phyloP scores from a whole-genome alignment of 2,888 invertebrate species.

The Drosophila kambysellisi region DNA sequence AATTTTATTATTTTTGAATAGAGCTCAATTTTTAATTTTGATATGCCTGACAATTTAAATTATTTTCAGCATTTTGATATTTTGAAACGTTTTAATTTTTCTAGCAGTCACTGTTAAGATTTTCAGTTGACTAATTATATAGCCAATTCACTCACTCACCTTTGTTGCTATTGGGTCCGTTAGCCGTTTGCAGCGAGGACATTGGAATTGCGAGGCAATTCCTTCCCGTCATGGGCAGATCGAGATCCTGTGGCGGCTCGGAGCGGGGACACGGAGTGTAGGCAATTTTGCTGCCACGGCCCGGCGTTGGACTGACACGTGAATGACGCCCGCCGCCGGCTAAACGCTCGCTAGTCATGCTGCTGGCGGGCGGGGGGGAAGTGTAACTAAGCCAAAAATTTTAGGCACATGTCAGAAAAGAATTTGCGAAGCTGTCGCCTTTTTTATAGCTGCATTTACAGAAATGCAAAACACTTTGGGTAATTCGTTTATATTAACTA shows the following conservation, averaged over 20 bases:
- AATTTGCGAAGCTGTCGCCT: conserved; percentile 12
- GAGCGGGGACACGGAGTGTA: conserved; percentile 85
- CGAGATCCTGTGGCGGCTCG: conserved; percentile 84
- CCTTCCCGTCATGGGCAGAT: conserved; percentile 66
- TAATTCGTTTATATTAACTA: conserved; percentile 17
- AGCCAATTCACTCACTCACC: conserved; percentile 60
- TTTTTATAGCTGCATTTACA: conserved; percentile 27
- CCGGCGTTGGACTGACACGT: conserved; percentile 85
- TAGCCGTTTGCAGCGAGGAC: conserved; percentile 84
- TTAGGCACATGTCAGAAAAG: conserved; percentile 14
- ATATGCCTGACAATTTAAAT: not conserved
- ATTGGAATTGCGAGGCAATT: conserved; percentile 85
- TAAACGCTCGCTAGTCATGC: conserved; percentile 73
- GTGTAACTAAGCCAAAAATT: conserved; percentile 5
- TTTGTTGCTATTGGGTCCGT: conserved; percentile 67
- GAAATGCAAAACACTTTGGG: conserved; percentile 17
- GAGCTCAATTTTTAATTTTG: too few species aligned
- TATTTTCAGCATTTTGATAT: not conserved
- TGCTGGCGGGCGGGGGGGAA: not conserved
- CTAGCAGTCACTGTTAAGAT: not conserved
- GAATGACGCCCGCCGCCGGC: conserved; percentile 81
- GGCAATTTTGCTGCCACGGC: conserved; percentile 84
- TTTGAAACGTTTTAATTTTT: not conserved
- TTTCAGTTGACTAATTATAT: not conserved
- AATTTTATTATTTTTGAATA: too few species aligned